Evolutionary conservation across 2,797 vertebrate genomes (phyloP), one percentile per base, ranked within the genome.

Genomic region (Petrocephalus sullivani): DNA sequence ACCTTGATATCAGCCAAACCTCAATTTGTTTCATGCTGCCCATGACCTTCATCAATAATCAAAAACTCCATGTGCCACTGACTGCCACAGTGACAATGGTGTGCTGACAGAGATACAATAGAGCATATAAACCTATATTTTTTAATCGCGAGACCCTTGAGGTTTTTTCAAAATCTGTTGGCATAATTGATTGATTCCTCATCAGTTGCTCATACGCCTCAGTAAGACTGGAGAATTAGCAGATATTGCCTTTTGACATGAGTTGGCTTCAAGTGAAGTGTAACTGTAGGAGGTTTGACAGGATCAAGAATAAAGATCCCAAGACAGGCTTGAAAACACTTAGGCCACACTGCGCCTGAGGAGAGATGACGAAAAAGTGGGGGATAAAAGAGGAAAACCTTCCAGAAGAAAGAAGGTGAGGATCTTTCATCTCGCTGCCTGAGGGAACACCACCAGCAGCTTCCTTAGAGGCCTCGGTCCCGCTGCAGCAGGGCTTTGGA

Each of bases 401-500:
- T 21, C 23, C 56, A 7, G 41, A 41, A 64, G 41, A 88, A n/a
- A 58, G 8, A 14, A 23, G 7, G 54, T 16, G 87, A 37, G 23
- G 81, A 46, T 75, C 84, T 86, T 54, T 81, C 16, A 67, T 81
- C 67, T 41, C 23, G 33, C 67, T 21, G 46, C 84, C 71, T 60
- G 53, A 8, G 85, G 71, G 37, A 71, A 51, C 56, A 87, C 51
- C n/a, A 86, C 81, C 16, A 54, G 21, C 12, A 54, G 83, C 28
- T 85, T 86, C 83, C 71, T 51, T 3, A 41, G 64, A 46, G 85
- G 85, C 84, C 85, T 46, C 1, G 16, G 85, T 41, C 37, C 60
- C 54, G 41, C n/a, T 41, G 61, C 28, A 53, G 81, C 56, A 88
- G 28, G 88, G 75, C 89, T 83, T 23, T 86, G 75, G 87, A 89